Evolutionary conservation across 2,113 vertebrate species (phyloP), one percentile per base, ranked within the genome.

Genomic region (Lepisosteus osseus): DNA sequence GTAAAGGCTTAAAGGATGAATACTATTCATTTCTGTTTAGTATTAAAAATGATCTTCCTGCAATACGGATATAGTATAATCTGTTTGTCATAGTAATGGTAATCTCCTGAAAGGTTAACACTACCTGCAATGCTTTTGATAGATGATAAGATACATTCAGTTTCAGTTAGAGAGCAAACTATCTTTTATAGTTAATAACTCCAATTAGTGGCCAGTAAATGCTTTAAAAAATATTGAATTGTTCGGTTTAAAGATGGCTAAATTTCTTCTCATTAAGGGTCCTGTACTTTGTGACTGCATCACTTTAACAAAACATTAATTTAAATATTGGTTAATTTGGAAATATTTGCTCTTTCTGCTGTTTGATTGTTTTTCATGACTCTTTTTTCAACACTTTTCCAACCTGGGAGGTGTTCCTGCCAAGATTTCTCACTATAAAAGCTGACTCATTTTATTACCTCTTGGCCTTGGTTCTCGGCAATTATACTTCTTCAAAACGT

Each of bases 31-130:
- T 70, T 45, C 43, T 61, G 65, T 73, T 73, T 61, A 40, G 15
- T 54, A 67, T 68, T 67, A 54, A 61, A 44, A 68, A 54, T 62
- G 67, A 68, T 73, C 72, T 45, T 14, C 65, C 56, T 40, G 15
- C 41, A 68, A 57, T 68, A 59, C 67, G 29, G 29, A 29, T 29
- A 29, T 29, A 29, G 29, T 29, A 29, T 29, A 29, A 29, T 29
- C 29, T 29, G 29, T 29, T 29, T 1, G 29, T 29, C 29, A 29
- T 29, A 29, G 29, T 51, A 51, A 9, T 6, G 61, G 56, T 42
- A 67, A 57, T 73, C 55, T 59, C 57, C 44, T 73, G 51, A 45
- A 43, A 68, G 45, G 43, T 42, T 67, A 55, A 43, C 51, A 29
- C 29, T 61, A 62, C 44, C 13, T 61, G 54, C 43, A 61, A 41